Base-by-base conservation (phyloP, 2,797 vertebrate species). In the Aratinga solstitialis region DNA sequence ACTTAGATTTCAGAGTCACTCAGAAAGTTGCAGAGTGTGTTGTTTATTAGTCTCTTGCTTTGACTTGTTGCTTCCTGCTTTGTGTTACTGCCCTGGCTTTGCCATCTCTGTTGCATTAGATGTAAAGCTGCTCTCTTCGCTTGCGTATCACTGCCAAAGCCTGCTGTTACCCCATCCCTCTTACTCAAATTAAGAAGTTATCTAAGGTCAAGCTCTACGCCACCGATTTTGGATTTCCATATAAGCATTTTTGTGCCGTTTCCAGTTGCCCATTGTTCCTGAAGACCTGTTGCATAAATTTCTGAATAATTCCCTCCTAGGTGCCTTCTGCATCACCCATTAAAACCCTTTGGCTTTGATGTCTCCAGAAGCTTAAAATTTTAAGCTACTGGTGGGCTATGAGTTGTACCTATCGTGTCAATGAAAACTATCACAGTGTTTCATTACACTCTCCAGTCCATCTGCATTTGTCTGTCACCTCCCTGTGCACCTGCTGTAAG, bases 401-500 rank as follows among this genome's bases (percentile, higher is more conserved):
- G 45, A 65, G 16, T 74, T 3, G 1, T 51, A 56, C 29, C 18
- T 77, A 0, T 16, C 32, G 36, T n/a, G 26, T 29, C 51, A 32
- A 42, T 58, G 32, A 40, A 68, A 90, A 47, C 19, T 45, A 19
- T 71, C 40, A 12, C 18, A 4, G 29, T 66, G 69, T 77, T 69
- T 79, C 47, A 1, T 81, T 86, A 19, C 36, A n/a, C 48, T 23
- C 38, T 78, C 16, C 42, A 22, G 82, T 47, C 43, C 54, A 1
- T 59, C 54, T 62, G 43, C 38, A 42, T 48, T 48, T 20, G 2
- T 51, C 51, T 4, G 0, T 76, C 47, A 27, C 29, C 23, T 86
- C 34, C 24, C n/a, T 71, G n/a, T 13, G 8, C 0, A 0, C 16
- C 36, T 1, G 0, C 14, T 0, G 0, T 18, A 7, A 56, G 27